These are phyloP conservation scores for Alligator sinensis DNA, from an alignment of 2,113 vertebrate genomes.

Conservation along the genomic window DNA sequence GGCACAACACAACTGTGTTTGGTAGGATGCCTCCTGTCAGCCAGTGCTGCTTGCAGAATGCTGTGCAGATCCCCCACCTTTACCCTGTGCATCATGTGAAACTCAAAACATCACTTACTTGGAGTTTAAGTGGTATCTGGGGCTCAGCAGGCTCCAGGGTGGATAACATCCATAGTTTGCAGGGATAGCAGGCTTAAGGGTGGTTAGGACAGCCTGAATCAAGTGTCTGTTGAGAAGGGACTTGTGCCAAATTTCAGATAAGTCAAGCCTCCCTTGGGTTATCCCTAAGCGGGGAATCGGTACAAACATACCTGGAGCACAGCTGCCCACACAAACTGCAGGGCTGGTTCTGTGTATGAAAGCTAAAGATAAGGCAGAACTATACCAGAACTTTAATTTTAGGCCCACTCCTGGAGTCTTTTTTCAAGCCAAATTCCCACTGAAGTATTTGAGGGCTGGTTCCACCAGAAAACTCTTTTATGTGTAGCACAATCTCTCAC, in stretches of 20 bases:
- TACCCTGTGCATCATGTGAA: background rate
- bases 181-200: background rate
- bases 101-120: background rate
- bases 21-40: background rate
- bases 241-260: background rate
- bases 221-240: background rate
- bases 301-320: background rate
- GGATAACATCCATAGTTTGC: background rate
- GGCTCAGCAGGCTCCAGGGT: background rate
- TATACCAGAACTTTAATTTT: background rate
- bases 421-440: background rate
- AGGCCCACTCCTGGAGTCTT: background rate
- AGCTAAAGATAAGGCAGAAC: background rate
- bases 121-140: background rate
- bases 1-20: background rate
- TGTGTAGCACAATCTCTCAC: background rate
- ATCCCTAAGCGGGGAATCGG: background rate
- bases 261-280: background rate
- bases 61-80: background rate
- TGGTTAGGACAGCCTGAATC: background rate
- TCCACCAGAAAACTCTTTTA: background rate
- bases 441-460: background rate
- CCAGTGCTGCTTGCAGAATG: background rate
- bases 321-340: background rate
- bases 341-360: background rate